These are phyloP conservation scores for Isurus oxyrinchus DNA, from an alignment of 2,113 vertebrate species.

Conservation along the genomic window DNA sequence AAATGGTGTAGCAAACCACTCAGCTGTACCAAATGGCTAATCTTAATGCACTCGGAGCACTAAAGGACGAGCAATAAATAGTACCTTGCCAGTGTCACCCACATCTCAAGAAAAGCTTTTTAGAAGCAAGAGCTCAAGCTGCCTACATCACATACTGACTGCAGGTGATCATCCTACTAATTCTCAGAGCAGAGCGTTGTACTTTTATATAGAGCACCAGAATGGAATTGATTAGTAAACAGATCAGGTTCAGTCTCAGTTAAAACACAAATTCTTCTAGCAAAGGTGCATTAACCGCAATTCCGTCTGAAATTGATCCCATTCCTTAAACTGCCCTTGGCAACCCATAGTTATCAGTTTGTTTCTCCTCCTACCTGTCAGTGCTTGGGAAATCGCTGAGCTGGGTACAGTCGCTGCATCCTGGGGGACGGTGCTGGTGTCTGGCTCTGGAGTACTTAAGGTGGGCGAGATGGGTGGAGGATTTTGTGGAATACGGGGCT, in stretches of 20 bases:
- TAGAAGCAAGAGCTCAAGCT: neutral
- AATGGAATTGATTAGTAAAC: neutral
- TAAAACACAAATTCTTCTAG: neutral
- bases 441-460: slow-evolving; percentile 79
- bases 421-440: slow-evolving; percentile 85
- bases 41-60: neutral
- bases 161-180: neutral
- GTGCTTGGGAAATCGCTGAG: slow-evolving; percentile 69
- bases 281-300: neutral
- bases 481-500: slow-evolving; percentile 79
- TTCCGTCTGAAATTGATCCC: neutral
- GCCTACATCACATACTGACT: neutral
- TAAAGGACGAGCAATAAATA: neutral
- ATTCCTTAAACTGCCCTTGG: neutral
- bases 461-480: slow-evolving; percentile 78
- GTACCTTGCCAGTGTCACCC: neutral
- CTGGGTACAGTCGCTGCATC: slow-evolving; percentile 82
- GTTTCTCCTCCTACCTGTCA: slow-evolving; percentile 71
- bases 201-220: neutral
- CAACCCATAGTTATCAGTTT: neutral
- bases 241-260: neutral
- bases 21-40: too few relatives aligned
- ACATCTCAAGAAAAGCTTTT: neutral
- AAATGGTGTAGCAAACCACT: too few relatives aligned
- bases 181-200: neutral